A percentile compares a stretch with the other conserved stretches of the same genome.
These are phyloP conservation scores for Arrhopalites spinosus DNA, from an alignment of 2,888 invertebrate genomes.

Conservation along the genomic window DNA sequence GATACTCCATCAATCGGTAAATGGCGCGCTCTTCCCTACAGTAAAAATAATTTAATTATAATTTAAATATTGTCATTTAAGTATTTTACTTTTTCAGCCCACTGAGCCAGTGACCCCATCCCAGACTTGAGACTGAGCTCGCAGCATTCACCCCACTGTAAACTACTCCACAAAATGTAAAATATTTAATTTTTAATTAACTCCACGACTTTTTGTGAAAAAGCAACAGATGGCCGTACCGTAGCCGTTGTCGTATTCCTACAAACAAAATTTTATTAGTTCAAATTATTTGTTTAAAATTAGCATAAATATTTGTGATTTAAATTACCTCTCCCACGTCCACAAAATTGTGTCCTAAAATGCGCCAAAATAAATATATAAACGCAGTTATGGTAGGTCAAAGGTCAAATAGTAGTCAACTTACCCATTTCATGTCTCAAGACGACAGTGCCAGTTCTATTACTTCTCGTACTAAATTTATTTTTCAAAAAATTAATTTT, in stretches of 20 bases:
- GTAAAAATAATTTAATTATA: not conserved
- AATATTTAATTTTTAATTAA: no score
- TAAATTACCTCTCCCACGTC: slow-evolving; percentile 1
- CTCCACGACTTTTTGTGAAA: no score
- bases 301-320: not conserved
- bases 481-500: not conserved
- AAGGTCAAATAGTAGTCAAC: no score
- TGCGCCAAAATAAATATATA: no score
- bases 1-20: slow-evolving; percentile 47
- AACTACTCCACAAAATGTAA: no score
- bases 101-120: slow-evolving; percentile 49
- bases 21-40: slow-evolving; percentile 45
- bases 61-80: not conserved
- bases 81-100: not conserved
- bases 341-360: slow-evolving; percentile 18
- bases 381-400: no score
- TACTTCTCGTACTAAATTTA: slow-evolving; percentile 15
- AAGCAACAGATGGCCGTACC: no score
- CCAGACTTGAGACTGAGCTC: slow-evolving; percentile 16
- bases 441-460: slow-evolving; percentile 39
- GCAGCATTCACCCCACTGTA: slow-evolving; percentile 51
- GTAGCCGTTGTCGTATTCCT: slow-evolving; percentile 49
- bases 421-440: slow-evolving; percentile 46
- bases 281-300: not conserved
- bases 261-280: not conserved